A percentile compares a stretch with the other conserved stretches of the same genome.
phyloP scores from a whole-genome alignment of 2,888 invertebrate species.

The Parnassius mnemosyne region DNA sequence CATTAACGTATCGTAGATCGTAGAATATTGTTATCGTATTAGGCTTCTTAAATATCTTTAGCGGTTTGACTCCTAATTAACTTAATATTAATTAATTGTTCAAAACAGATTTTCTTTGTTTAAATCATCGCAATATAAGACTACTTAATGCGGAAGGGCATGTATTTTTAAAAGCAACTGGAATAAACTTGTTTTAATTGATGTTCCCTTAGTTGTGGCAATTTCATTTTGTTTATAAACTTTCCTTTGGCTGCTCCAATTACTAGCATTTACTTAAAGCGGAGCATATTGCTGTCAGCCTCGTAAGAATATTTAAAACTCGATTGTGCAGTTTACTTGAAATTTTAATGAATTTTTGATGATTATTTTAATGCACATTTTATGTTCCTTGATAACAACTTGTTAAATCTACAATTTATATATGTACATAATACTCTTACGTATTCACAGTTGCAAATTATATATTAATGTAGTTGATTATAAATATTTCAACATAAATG shows the following conservation, averaged over 20 bases:
- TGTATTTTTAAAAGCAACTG: constrained; percentile 47
- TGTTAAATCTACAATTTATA: too few relatives aligned
- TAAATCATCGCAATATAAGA: constrained; percentile 52
- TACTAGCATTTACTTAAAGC: constrained; percentile 58
- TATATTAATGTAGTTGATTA: too few relatives aligned
- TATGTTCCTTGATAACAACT: too few relatives aligned
- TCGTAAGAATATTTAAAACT: constrained; percentile 15
- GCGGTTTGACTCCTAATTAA: too few relatives aligned
- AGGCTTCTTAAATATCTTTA: too few relatives aligned
- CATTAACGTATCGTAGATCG: too few relatives aligned
- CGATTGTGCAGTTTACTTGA: constrained; percentile 14
- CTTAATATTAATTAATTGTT: too few relatives aligned
- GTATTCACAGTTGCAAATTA: too few relatives aligned
- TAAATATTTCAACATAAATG: too few relatives aligned
- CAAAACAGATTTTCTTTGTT: constrained; percentile 44
- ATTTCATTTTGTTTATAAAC: constrained; percentile 61
- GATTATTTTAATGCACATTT: too few relatives aligned
- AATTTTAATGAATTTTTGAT: constrained; percentile 5
- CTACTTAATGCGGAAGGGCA: constrained; percentile 36
- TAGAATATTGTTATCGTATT: too few relatives aligned
- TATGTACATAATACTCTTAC: too few relatives aligned
- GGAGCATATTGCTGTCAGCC: constrained; percentile 22
- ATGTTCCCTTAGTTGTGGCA: constrained; percentile 56
- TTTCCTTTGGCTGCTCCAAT: constrained; percentile 68
- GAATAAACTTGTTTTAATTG: constrained; percentile 63